These are phyloP conservation scores for Apoderus coryli DNA, from an alignment of 2,888 invertebrate species.

Conservation along the genomic window DNA sequence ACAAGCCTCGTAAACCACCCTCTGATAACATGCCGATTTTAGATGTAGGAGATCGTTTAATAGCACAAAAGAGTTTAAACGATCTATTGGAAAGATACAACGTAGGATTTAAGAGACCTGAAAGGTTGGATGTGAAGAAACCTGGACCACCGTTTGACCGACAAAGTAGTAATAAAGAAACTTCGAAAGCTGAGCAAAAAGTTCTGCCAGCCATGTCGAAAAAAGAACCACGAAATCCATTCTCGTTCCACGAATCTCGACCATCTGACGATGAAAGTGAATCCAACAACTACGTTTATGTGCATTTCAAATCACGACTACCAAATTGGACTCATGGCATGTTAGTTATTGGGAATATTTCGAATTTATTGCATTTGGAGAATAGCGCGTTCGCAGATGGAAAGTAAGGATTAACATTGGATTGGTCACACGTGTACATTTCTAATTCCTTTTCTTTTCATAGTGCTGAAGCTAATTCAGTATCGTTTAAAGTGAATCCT, in stretches of 20 bases:
- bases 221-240: slow-evolving; percentile 29
- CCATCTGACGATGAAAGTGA: slow-evolving; percentile 60
- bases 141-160: slow-evolving; percentile 75
- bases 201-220: slow-evolving; percentile 28
- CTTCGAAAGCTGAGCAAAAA: slow-evolving; percentile 7
- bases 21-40: too few species aligned
- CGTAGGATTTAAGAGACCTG: slow-evolving; percentile 73
- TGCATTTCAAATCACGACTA: slow-evolving; percentile 58
- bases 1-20: too few species aligned
- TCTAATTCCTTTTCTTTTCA: slow-evolving; percentile 26
- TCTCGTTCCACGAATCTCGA: slow-evolving; percentile 37
- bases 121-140: slow-evolving; percentile 86
- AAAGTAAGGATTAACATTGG: slow-evolving; percentile 44
- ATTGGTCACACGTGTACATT: too few species aligned
- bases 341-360: slow-evolving; percentile 52
- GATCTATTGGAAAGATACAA: slow-evolving; percentile 46
- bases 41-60: slow-evolving; percentile 8
- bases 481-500: slow-evolving; percentile 58
- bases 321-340: slow-evolving; percentile 59
- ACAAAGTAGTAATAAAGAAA: slow-evolving; percentile 33
- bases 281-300: slow-evolving; percentile 70
- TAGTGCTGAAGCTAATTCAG: slow-evolving; percentile 61
- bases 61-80: slow-evolving; percentile 31
- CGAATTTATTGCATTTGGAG: slow-evolving; percentile 53
- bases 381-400: slow-evolving; percentile 46